These are phyloP conservation scores for Theristicus caerulescens DNA, from an alignment of 2,113 vertebrate species.

Conservation along the genomic window DNA sequence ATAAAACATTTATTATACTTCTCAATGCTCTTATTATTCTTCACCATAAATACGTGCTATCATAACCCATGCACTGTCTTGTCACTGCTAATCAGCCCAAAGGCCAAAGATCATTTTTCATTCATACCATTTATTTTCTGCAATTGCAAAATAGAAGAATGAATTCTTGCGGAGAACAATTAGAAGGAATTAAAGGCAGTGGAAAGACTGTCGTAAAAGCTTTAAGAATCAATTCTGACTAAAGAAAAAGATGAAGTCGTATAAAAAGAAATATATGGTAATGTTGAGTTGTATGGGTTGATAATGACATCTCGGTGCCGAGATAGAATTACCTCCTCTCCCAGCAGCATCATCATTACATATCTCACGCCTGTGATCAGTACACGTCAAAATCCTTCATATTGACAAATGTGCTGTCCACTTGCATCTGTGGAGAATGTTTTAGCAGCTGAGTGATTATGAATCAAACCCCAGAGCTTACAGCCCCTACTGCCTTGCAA, in stretches of 20 bases:
- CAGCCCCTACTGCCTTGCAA: constrained; percentile 73
- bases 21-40: constrained; percentile 64
- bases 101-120: constrained; percentile 74
- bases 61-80: constrained; percentile 81
- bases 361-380: constrained; percentile 98
- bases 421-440: constrained; percentile 97
- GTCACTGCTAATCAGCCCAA: constrained; percentile 81
- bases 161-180: constrained; percentile 59
- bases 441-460: constrained; percentile 99
- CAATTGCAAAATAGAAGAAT: constrained; percentile 16
- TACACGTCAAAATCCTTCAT: constrained; percentile 98
- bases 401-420: constrained; percentile 99
- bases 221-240: constrained; percentile 64
- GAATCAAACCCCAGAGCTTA: constrained; percentile 92
- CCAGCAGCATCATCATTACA: constrained; percentile 92
- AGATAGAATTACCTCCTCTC: constrained; percentile 81
- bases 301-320: constrained; percentile 74
- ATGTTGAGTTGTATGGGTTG: constrained; percentile 65
- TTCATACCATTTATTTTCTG: constrained; percentile 41
- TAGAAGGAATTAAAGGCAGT: constrained; percentile 64
- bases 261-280: constrained; percentile 61
- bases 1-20: constrained; percentile 74
- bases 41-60: constrained; percentile 68
- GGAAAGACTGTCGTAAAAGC: constrained; percentile 33
- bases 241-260: constrained; percentile 45